phyloP scores from a whole-genome alignment of 2,797 vertebrate species.

The Acipenser transmontanus region DNA sequence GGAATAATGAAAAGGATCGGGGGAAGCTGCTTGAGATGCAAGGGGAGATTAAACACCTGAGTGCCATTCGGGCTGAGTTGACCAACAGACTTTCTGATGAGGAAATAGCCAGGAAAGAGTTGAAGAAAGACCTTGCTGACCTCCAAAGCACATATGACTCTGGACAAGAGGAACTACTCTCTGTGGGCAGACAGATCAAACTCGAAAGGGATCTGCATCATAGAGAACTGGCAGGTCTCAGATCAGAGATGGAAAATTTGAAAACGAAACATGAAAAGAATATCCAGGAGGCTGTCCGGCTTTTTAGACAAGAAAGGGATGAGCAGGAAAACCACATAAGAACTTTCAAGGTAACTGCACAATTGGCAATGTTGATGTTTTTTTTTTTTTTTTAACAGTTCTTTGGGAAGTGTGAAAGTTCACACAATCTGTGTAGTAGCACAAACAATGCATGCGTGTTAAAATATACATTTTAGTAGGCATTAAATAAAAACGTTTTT shows the following conservation, averaged over 20 bases:
- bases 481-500: too few relatives aligned
- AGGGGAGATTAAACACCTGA: constrained; percentile 65
- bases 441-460: too few relatives aligned
- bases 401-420: too few relatives aligned
- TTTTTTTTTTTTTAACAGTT: too few relatives aligned
- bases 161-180: constrained; percentile 59
- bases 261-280: constrained; percentile 60
- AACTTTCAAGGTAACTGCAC: constrained; percentile 65
- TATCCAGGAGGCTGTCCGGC: constrained; percentile 59
- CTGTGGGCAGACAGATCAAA: constrained; percentile 69
- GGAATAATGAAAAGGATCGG: constrained; percentile 60
- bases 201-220: constrained; percentile 78
- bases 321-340: constrained; percentile 62
- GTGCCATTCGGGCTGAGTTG: constrained; percentile 61
- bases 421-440: too few relatives aligned
- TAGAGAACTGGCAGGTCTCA: constrained; percentile 65
- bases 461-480: too few relatives aligned
- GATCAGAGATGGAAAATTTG: constrained; percentile 49
- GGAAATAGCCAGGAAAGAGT: constrained; percentile 63
- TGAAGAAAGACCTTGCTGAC: constrained; percentile 52
- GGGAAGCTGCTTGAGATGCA: constrained; percentile 68
- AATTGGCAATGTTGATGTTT: too few relatives aligned
- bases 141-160: constrained; percentile 56
- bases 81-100: constrained; percentile 64
- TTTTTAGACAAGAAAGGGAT: constrained; percentile 66